Base-by-base conservation (phyloP, 2,113 vertebrate genomes). In the Bombycilla garrulus region DNA sequence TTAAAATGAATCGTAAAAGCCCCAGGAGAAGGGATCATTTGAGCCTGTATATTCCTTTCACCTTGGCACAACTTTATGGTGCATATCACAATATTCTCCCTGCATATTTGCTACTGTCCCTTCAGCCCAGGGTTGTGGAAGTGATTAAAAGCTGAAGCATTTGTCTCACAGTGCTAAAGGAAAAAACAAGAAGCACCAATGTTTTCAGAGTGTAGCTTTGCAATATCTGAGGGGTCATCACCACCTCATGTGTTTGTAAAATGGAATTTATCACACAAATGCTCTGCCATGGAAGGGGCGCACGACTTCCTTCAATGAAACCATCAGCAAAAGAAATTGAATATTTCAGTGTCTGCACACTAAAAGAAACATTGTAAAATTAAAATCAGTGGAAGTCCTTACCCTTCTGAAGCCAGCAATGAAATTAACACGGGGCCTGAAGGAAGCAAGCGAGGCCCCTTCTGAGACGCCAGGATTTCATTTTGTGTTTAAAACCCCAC, bases 401-500 rank as follows among this genome's bases (percentile, higher is more conserved):
- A 54, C 47, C 24, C 50, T 72, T 86, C 79, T 60, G 65, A 90
- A 94, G 90, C 61, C 76, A 88, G 56, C 67, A 88, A 78, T 40
- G 38, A 81, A 96, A 95, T 62, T 78, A 81, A 48, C 21, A 82
- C 38, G 47, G 35, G 71, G 54, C 81, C 45, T 8, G 12, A 83
- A 94, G 92, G 80, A 90, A 93, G 71, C n/a, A 80, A 77, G 73
- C 0, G 24, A 80, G 64, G 76, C 57, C 60, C 40, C 28, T 81
- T 86, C n/a, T 16, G 17, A 88, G 44, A 47, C 44, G 42, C 23
- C 72, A 61, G 72, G 61, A 91, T 86, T 96, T 94, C 26, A 86
- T 40, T 54, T 83, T 70, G n/a, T 72, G 48, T 86, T 95, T 92
- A 78, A 92, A 96, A 90, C 21, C 48, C 60, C 78, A 66, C 50